Percentiles rank a stretch among this genome's conserved stretches.
These are phyloP conservation scores for Apantesis nais DNA, from an alignment of 2,888 invertebrate genomes.

Conservation along the genomic window DNA sequence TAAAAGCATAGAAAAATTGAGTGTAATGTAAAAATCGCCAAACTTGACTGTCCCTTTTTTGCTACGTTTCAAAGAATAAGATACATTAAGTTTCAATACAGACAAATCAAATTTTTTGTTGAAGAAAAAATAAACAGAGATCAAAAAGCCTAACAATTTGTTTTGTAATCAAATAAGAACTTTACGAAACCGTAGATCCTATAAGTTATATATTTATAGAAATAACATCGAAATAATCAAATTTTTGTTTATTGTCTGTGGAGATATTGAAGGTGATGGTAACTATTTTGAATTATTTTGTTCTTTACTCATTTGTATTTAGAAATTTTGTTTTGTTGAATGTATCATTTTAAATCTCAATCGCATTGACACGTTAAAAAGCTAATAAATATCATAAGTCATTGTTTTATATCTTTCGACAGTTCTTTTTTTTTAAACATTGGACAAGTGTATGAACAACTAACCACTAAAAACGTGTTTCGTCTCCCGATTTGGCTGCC, in stretches of 20 bases:
- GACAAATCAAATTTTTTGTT: constrained; percentile 12
- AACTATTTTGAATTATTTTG: too few species aligned
- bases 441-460: not conserved
- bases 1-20: not conserved
- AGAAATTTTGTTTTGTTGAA: not conserved
- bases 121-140: constrained; percentile 22
- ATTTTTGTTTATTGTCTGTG: constrained; percentile 26
- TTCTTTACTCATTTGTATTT: too few species aligned
- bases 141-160: constrained; percentile 22
- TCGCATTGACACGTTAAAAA: not conserved
- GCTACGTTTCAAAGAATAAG: not conserved
- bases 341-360: not conserved
- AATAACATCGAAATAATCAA: constrained; percentile 25
- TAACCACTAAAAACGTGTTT: not conserved
- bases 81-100: constrained; percentile 15
- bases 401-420: not conserved
- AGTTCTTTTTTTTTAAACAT: not conserved
- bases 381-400: not conserved
- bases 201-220: constrained; percentile 18
- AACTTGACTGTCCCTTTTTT: not conserved
- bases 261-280: too few species aligned
- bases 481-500: not conserved
- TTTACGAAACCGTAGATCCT: constrained; percentile 17
- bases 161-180: constrained; percentile 39
- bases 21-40: not conserved